These are phyloP conservation scores for Microtus pennsylvanicus DNA, from an alignment of 2,113 vertebrate genomes.

Conservation along the genomic window DNA sequence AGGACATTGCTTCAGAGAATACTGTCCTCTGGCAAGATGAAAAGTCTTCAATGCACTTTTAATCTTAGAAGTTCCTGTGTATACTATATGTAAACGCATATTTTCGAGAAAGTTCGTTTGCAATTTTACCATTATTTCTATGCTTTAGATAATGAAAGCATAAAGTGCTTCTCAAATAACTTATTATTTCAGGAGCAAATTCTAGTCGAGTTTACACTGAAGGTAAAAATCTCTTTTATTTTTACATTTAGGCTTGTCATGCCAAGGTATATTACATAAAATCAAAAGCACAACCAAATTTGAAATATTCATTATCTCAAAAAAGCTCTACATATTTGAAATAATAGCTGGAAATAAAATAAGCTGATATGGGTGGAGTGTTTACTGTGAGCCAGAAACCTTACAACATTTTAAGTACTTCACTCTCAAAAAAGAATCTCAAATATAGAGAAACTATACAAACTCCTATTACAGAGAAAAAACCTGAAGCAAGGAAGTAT, in stretches of 20 bases:
- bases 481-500: not conserved
- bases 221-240: constrained; percentile 37
- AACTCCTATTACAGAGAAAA: not conserved
- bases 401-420: constrained; percentile 32
- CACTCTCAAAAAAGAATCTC: not conserved
- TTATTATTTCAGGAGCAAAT: constrained; percentile 27
- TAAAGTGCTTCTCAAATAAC: not conserved
- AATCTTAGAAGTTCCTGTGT: constrained; percentile 27
- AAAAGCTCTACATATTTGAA: constrained; percentile 13
- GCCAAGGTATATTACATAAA: not conserved
- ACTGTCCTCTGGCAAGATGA: not conserved
- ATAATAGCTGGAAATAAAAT: constrained; percentile 31
- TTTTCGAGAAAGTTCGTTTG: not conserved
- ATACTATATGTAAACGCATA: not conserved
- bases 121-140: not conserved
- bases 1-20: not conserved
- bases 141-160: not conserved
- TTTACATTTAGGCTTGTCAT: not conserved
- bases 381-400: not conserved
- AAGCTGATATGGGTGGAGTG: not conserved
- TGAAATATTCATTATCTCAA: constrained; percentile 2
- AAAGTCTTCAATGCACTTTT: not conserved
- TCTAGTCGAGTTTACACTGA: not conserved
- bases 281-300: constrained; percentile 7
- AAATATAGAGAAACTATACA: not conserved